Base-by-base conservation (phyloP, 2,113 vertebrate genomes). In the Abramis brama region DNA sequence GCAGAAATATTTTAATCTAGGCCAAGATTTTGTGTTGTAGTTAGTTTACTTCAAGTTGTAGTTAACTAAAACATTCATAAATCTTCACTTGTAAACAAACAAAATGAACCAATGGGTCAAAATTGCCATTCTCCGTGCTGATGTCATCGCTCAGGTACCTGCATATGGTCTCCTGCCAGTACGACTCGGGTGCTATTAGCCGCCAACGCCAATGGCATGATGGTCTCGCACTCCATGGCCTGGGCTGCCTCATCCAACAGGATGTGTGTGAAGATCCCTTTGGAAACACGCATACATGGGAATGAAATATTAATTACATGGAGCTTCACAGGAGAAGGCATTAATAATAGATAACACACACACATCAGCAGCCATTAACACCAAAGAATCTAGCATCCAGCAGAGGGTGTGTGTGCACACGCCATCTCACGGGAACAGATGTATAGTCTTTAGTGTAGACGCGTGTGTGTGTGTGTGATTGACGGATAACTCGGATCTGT, bases 141-240 rank as follows among this genome's bases (percentile, higher is more conserved):
- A 36, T 21, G 19, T 39, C 17, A 15, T 27, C 23, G 47, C 2
- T 64, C 23, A 25, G 33, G 47, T 92, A 98, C 98, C 96, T 99
- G 98, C 98, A 99, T 99, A 79, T 99, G 98, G 93, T 99, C 98
- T 93, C 98, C 98, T 87, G 98, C 98, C 93, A 99, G 93, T 84
- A 99, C 98, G 79, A 99, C 95, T 79, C 98, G 95, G 45, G 98
- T 99, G 93, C 90, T 95, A 92, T 96, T 96, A 93, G 94, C 96
- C 80, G 97, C 98, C 91, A 99, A 93, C 84, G 97, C 98, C 89
- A 99, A 96, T 91, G 98, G 98, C 97, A 99, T 99, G 91, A 99
- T 99, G 87, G 97, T 99, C 94, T 99, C 98, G 85, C 97, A 99
- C 95, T 99, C 98, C 98, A 99, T 99, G 90, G 98, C 97, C 92